Conservation (phyloP, 53 echinoderm and acorn worm species). For the Holothuria leucospilota region DNA sequence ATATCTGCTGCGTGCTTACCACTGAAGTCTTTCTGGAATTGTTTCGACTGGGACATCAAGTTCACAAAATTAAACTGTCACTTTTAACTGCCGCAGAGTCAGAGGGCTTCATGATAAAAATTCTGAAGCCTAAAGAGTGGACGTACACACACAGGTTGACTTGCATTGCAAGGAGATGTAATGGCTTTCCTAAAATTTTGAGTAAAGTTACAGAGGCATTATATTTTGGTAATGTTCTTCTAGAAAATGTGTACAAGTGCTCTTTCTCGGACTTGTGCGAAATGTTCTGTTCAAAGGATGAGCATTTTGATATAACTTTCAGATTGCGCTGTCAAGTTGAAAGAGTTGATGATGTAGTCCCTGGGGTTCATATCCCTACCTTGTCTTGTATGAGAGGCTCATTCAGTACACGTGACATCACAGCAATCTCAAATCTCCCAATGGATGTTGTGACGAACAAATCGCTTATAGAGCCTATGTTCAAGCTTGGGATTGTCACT, state of each 20-base stretch:
- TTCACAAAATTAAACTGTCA: background rate
- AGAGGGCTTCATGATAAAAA: background rate
- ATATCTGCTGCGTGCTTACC: background rate
- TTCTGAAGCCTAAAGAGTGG: conserved; percentile 27
- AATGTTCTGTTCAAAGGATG: background rate
- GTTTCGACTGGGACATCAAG: background rate
- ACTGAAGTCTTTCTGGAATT: background rate
- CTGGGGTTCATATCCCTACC: conserved; percentile 18
- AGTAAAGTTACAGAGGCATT: conserved; percentile 10
- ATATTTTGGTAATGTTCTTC: background rate
- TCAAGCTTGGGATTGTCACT: conserved; percentile 12
- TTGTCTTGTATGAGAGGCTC: conserved; percentile 11
- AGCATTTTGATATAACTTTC: background rate
- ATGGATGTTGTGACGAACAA: background rate
- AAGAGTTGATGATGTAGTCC: background rate
- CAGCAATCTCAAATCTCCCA: conserved; percentile 6
- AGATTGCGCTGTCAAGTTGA: background rate
- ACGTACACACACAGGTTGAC: background rate
- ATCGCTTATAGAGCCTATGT: conserved; percentile 17
- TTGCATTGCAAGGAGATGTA: background rate
- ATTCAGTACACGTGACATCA: background rate
- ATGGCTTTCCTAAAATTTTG: conserved; percentile 24
- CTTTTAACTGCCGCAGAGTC: conserved; percentile 12
- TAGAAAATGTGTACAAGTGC: conserved; percentile 1
- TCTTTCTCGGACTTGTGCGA: conserved; percentile 8